Conservation (phyloP, 2,888 invertebrate species). For the Lysandra coridon region DNA sequence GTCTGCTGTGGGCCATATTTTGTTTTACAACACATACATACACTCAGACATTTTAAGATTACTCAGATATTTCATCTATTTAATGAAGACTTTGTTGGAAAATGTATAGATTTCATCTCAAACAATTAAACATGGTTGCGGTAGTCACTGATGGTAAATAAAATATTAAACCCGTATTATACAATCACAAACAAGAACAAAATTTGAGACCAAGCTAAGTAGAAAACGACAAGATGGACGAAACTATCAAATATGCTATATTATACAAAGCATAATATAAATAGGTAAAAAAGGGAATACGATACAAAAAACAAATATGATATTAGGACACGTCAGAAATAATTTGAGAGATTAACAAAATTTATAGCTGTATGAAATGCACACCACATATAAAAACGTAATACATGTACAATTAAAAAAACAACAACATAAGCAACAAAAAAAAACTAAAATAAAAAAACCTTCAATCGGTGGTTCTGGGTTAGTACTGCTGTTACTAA, state of each 20-base stretch:
- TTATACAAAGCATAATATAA: background rate
- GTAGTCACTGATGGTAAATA: background rate
- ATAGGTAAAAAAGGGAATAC: background rate
- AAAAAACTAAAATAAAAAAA: slow-evolving; percentile 39
- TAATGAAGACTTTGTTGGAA: background rate
- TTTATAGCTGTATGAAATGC: slow-evolving; percentile 7
- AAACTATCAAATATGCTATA: background rate
- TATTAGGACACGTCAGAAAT: background rate
- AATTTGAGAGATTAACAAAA: background rate
- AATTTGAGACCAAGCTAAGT: background rate
- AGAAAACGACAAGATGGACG: background rate
- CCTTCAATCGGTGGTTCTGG: slow-evolving; percentile 37
- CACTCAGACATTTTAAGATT: no score
- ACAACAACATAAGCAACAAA: slow-evolving; percentile 38
- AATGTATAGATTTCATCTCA: background rate
- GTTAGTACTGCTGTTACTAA: slow-evolving; percentile 33
- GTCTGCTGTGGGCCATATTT: no score
- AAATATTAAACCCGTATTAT: background rate
- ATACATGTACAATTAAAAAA: background rate
- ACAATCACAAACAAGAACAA: background rate
- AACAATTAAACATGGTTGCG: background rate
- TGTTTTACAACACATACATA: no score
- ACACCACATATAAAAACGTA: background rate
- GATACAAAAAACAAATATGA: background rate
- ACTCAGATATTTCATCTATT: no score